These are phyloP conservation scores for Rafetus swinhoei DNA, from an alignment of 2,113 vertebrate genomes.

Conservation along the genomic window DNA sequence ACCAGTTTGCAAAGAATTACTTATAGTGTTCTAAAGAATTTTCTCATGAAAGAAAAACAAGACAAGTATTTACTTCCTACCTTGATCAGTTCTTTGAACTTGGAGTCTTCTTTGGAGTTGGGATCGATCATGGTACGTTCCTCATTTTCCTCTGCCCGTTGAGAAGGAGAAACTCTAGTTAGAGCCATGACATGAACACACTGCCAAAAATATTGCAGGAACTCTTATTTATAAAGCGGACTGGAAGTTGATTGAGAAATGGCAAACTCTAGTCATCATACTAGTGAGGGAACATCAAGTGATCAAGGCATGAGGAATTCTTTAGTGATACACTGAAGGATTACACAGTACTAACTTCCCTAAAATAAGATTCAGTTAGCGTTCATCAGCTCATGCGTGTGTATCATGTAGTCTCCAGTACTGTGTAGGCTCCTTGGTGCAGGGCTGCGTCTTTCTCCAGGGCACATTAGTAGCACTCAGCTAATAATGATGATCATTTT, in stretches of 20 bases:
- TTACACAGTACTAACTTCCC: slow-evolving; percentile 7
- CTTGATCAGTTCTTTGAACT: slow-evolving; percentile 95
- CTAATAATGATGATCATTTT: not conserved
- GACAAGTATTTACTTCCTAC: slow-evolving; percentile 67
- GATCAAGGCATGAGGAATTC: not conserved
- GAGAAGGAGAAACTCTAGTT: slow-evolving; percentile 1
- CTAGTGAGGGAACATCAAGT: not conserved
- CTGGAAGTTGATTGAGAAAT: not conserved
- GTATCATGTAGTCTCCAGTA: not conserved
- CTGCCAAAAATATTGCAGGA: not conserved
- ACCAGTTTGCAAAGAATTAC: not conserved
- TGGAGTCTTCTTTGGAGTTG: slow-evolving; percentile 89
- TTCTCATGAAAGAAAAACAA: not conserved
- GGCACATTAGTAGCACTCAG: not conserved
- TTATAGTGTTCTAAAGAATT: not conserved
- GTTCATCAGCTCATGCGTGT: not conserved
- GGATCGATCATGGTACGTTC: slow-evolving; percentile 95
- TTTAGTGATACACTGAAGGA: not conserved
- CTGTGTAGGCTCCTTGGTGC: not conserved
- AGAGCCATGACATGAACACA: not conserved
- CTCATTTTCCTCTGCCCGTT: slow-evolving; percentile 92
- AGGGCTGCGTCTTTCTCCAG: not conserved
- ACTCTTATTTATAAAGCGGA: not conserved
- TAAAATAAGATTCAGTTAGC: not conserved
- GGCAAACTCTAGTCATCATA: not conserved